Conservation (phyloP, 1,140 invertebrate species). For the Archivesica marissinica region DNA sequence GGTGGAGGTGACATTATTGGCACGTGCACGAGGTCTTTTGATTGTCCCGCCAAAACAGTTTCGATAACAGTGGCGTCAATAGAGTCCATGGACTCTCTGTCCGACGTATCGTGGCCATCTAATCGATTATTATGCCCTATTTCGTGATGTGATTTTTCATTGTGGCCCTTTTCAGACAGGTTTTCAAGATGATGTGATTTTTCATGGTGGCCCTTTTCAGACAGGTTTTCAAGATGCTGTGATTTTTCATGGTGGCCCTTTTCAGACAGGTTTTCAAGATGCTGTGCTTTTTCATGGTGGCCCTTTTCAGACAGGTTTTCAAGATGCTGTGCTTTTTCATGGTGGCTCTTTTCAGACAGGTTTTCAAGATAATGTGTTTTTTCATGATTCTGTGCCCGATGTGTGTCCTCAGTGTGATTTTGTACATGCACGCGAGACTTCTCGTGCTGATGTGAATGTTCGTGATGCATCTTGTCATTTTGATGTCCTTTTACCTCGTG, state of each 20-base stretch:
- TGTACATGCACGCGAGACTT: background rate
- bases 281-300: background rate
- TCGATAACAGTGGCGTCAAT: background rate
- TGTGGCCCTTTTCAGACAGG: background rate
- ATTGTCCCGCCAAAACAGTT: constrained; percentile 36
- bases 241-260: background rate
- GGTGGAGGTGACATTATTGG: constrained; percentile 38
- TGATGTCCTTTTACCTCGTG: background rate
- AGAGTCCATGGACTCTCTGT: background rate
- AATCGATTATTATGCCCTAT: background rate
- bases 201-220: background rate
- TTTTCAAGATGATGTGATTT: too few species aligned
- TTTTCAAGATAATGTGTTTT: too few species aligned
- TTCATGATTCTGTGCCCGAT: background rate
- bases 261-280: too few species aligned
- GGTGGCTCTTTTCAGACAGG: background rate
- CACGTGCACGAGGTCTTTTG: constrained; percentile 1
- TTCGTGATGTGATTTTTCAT: background rate
- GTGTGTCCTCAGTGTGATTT: background rate
- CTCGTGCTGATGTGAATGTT: background rate
- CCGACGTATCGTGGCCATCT: background rate
- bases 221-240: too few species aligned
- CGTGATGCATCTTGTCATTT: background rate
- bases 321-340: background rate
- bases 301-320: too few species aligned